These are phyloP conservation scores for Brachylomia viminalis DNA, from an alignment of 2,888 invertebrate genomes.

Conservation along the genomic window DNA sequence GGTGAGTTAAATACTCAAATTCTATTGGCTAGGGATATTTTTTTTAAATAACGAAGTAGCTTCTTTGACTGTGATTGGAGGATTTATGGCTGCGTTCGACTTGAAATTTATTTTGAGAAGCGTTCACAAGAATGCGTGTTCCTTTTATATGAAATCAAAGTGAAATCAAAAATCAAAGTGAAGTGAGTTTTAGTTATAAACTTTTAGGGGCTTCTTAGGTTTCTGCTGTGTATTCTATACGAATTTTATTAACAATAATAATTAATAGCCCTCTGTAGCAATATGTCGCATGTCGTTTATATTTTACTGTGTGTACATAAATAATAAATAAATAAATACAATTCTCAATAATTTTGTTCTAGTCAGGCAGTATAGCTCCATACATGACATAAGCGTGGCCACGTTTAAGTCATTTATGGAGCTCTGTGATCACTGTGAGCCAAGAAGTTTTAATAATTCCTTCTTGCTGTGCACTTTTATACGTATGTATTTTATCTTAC, in stretches of 20 bases:
- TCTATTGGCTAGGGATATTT: slow-evolving; percentile 79
- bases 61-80: slow-evolving; percentile 65
- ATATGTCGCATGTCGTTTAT: too few relatives aligned
- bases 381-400: too few relatives aligned
- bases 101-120: neutral
- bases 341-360: too few relatives aligned
- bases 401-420: too few relatives aligned
- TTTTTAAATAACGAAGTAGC: slow-evolving; percentile 75
- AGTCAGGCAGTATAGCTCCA: too few relatives aligned
- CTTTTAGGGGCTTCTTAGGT: neutral
- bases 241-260: neutral
- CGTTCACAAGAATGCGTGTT: slow-evolving; percentile 25
- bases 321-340: too few relatives aligned
- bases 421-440: neutral
- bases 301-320: too few relatives aligned
- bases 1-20: slow-evolving; percentile 81
- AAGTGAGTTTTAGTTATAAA: neutral
- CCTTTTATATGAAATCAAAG: neutral
- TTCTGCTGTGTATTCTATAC: neutral
- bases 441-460: neutral
- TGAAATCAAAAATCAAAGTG: neutral
- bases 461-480: neutral
- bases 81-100: slow-evolving; percentile 70
- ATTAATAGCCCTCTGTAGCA: neutral
- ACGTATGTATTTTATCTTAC: too few relatives aligned